Evolutionary conservation across 2,113 vertebrate genomes (phyloP), one percentile per base, ranked within the genome.

Genomic region (Dasyornis broadbenti): DNA sequence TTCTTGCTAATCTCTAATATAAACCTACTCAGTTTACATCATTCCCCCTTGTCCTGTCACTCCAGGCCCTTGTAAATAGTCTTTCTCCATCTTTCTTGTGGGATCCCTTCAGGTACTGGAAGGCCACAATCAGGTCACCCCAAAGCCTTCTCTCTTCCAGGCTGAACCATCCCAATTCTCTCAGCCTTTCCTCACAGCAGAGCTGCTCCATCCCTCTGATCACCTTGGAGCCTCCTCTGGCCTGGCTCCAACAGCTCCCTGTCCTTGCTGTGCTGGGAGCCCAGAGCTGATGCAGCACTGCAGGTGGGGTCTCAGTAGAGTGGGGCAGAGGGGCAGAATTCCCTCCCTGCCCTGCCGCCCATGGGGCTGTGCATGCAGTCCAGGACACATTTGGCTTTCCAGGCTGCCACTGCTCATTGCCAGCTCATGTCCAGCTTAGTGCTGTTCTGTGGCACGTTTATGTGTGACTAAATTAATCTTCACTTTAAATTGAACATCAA

Each of bases 41-140:
- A 54, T 18, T 8, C 4, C 6, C 17, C 11, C 14, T 27, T 33
- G 11, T 72, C 9, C 47, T 31, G 10, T 37, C 27, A 72, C 21
- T 37, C 2, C 39, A 52, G 8, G 4, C 6, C 4, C 20, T 35
- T 11, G 10, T 13, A 13, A 61, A 61, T 3, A 0, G 9, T 17
- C 10, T 13, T 16, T 71, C 33, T 27, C 56, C 17, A 37, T 27
- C 6, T 26, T 71, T 71, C 17, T 3, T 63, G 2, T 14, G 1
- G 21, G 27, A 0, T 33, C 4, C 22, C 33, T 45, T 53, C 26
- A 61, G 56, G 15, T 30, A 3, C 7, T 24, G 19, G 0, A 50
- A 60, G 12, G 17, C 10, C 0, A 0, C 39, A 37, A 1, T 13
- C 0, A 35, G 37, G 0, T 21, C 13, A 2, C 2, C 31, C 5